Evolutionary conservation across 1,140 invertebrate species (phyloP).

Genomic region (Triops cancriformis): DNA sequence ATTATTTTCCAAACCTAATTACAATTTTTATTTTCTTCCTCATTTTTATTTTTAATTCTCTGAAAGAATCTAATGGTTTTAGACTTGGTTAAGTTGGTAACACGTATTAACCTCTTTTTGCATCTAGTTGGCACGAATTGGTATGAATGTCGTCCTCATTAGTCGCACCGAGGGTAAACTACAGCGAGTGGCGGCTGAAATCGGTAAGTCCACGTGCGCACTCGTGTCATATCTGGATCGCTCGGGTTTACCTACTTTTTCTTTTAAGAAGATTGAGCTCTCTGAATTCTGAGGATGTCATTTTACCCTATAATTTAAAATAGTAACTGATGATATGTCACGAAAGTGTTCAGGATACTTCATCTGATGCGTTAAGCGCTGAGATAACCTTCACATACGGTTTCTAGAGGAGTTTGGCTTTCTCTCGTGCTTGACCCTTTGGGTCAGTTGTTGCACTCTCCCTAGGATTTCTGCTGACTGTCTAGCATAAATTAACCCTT

Average conservation of each 20-base stretch:
- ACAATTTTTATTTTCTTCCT: slow-evolving; percentile 1
- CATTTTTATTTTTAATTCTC: not conserved
- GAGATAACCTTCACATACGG: not conserved
- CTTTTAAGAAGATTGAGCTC: not conserved
- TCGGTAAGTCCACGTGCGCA: slow-evolving; percentile 50
- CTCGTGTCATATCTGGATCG: not conserved
- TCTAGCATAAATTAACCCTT: not conserved
- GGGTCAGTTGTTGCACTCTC: not conserved
- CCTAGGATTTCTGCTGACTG: not conserved
- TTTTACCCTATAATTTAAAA: not conserved
- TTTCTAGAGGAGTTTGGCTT: not conserved
- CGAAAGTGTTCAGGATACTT: not conserved
- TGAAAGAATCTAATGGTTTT: no score
- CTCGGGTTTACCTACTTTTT: slow-evolving; percentile 31
- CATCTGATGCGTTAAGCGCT: no score
- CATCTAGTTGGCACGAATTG: slow-evolving; percentile 19
- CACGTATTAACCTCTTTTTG: not conserved
- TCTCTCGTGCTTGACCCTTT: not conserved
- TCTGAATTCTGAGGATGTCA: not conserved
- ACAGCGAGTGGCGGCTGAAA: slow-evolving; percentile 65
- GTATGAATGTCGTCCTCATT: slow-evolving; percentile 60
- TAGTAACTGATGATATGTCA: not conserved
- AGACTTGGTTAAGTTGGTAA: not conserved
- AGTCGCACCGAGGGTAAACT: slow-evolving; percentile 77
- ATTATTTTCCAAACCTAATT: slow-evolving; percentile 18